Evolutionary conservation across 1,140 invertebrate species (phyloP).

Genomic region (Nasonia longicornis): DNA sequence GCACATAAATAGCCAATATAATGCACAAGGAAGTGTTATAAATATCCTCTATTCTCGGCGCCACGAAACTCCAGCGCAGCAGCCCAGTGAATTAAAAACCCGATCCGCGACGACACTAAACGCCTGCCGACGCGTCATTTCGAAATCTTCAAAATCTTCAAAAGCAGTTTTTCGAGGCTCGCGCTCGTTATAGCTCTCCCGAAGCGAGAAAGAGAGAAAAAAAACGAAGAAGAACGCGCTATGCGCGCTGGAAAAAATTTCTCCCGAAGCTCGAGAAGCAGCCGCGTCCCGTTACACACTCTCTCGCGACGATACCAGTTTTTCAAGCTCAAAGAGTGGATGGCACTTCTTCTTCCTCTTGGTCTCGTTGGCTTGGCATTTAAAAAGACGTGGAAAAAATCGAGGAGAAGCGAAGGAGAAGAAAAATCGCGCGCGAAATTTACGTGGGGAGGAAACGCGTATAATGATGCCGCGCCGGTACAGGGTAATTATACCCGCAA

Average conservation of each 20-base stretch:
- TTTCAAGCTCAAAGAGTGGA: neutral
- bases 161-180: neutral
- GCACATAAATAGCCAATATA: no score
- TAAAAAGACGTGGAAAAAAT: neutral
- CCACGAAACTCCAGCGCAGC: neutral
- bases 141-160: neutral
- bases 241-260: constrained; percentile 15
- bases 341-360: no score
- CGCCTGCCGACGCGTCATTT: neutral
- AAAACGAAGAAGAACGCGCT: neutral
- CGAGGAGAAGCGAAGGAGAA: neutral
- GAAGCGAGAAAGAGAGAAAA: neutral
- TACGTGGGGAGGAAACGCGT: neutral
- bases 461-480: neutral
- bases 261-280: neutral
- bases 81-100: neutral
- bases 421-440: neutral
- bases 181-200: neutral
- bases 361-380: no score
- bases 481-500: constrained; percentile 3
- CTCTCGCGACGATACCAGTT: constrained; percentile 12
- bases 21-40: no score
- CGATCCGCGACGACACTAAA: neutral
- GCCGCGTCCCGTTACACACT: constrained; percentile 17
- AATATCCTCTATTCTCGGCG: neutral